Base-by-base conservation (phyloP, 2,888 invertebrate species). In the Hylaea fasciaria region DNA sequence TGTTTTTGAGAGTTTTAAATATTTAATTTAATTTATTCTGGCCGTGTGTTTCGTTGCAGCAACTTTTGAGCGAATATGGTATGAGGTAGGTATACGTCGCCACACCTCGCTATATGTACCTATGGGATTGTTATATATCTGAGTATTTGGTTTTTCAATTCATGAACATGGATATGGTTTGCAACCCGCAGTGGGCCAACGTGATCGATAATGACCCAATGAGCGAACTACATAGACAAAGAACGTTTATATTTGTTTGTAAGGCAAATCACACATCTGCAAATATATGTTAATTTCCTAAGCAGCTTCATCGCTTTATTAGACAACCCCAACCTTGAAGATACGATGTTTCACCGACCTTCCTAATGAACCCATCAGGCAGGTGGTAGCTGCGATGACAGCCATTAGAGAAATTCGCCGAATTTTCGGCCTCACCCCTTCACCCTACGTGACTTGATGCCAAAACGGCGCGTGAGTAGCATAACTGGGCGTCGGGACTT, bases 371-470 rank as follows among this genome's bases (percentile, higher is more conserved):
- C 80, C 79, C 79, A 83, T 83, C 79, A 62, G 50, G 52, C 52
- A 62, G 61, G 65, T 69, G 68, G 72, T 69, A 61, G 57, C 58
- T 62, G 65, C 69, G 73, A 86, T 85, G 86, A 83, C 78, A 80
- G 76, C 75, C 76, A 83, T 88, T 85, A 85, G 77, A 77, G 77
- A 81, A 85, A 86, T 85, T 87, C 79, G 75, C 77, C 72, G 77
- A 84, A 85, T 87, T 87, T 83, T 81, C 81, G 77, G 74, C 81
- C 80, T 85, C 81, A 86, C 85, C 86, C 87, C 83, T 89, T 87
- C 78, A 73, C 66, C 62, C 64, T 72, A 87, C 89, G 89, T 89
- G 88, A 88, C 81, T 78, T 69, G 87, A 71, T 71, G 74, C 60
- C 70, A 67, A 73, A 80, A 64, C 57, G 67, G 66, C 57, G 72